These are phyloP conservation scores for Philereme vetulata DNA, from an alignment of 2,888 invertebrate genomes.

Conservation along the genomic window DNA sequence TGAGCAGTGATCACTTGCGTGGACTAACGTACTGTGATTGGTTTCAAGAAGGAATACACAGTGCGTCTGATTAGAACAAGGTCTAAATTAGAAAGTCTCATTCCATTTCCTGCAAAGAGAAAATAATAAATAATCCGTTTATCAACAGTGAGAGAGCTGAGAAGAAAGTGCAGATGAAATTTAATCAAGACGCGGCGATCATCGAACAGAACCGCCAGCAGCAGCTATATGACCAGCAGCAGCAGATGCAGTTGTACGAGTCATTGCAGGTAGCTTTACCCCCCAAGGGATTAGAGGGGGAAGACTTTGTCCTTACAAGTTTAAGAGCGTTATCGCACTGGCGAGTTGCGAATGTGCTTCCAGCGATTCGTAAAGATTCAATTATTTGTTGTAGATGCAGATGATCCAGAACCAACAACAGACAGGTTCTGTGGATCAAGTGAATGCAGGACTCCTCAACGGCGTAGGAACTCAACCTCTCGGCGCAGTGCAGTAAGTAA, in stretches of 20 bases:
- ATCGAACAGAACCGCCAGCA: slow-evolving; percentile 80
- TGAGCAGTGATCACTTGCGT: no score
- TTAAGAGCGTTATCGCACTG: no score
- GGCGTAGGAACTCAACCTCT: slow-evolving; percentile 70
- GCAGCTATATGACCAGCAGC: slow-evolving; percentile 74
- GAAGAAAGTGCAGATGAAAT: slow-evolving; percentile 84
- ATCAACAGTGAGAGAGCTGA: slow-evolving; percentile 83
- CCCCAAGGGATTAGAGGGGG: no score
- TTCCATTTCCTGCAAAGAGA: no score
- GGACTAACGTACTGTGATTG: no score
- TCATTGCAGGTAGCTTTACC: slow-evolving; percentile 12
- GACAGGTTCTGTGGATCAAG: slow-evolving; percentile 67
- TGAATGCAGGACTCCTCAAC: slow-evolving; percentile 67
- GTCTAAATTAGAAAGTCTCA: no score
- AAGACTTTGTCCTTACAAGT: no score
- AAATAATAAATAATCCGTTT: slow-evolving; percentile 11
- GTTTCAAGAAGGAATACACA: no score
- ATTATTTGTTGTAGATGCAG: slow-evolving; percentile 61
- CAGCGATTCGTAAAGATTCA: no score
- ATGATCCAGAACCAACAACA: slow-evolving; percentile 79
- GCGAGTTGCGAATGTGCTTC: no score
- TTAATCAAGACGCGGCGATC: slow-evolving; percentile 82
- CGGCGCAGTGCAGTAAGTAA: slow-evolving; percentile 70
- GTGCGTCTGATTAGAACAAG: no score
- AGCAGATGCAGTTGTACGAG: slow-evolving; percentile 19